Percentiles rank a stretch among this genome's conserved stretches.
Evolutionary conservation across 2,113 vertebrate genomes (phyloP).

Genomic region (Serinus canaria): DNA sequence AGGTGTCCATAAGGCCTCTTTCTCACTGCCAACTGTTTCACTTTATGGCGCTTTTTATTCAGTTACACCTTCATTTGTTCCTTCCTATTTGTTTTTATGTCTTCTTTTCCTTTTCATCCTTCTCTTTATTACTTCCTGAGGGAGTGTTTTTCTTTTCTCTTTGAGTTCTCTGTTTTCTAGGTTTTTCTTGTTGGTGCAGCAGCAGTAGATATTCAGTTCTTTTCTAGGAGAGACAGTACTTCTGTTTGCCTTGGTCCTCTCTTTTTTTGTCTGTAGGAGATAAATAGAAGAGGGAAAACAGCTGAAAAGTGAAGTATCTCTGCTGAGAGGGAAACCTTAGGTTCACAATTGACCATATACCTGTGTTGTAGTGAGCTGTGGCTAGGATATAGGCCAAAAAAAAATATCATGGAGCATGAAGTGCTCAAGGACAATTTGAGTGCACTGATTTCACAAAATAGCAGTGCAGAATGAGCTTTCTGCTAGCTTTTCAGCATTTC

Average conservation of each 20-base stretch:
- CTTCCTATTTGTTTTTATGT: neutral
- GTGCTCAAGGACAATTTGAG: neutral
- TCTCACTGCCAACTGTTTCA: neutral
- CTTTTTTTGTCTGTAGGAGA: neutral
- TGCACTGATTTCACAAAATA: neutral
- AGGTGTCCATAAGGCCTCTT: neutral
- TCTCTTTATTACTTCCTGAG: neutral
- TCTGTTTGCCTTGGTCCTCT: neutral
- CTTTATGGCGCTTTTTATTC: neutral
- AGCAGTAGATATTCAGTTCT: neutral
- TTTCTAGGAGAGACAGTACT: neutral
- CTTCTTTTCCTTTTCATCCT: neutral
- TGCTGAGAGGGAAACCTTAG: neutral
- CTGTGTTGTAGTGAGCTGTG: neutral
- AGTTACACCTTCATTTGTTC: constrained; percentile 1
- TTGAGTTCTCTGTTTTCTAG: neutral
- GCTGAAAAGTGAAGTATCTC: neutral
- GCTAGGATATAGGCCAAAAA: neutral
- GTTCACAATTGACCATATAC: neutral
- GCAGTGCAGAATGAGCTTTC: neutral
- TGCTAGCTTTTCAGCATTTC: neutral
- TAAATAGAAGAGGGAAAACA: neutral
- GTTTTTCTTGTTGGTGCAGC: neutral
- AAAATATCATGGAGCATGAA: neutral
- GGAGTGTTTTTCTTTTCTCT: neutral